Evolutionary conservation across 2,113 vertebrate genomes (phyloP), one percentile per base, ranked within the genome.

Genomic region (Odontophorus gujanensis): DNA sequence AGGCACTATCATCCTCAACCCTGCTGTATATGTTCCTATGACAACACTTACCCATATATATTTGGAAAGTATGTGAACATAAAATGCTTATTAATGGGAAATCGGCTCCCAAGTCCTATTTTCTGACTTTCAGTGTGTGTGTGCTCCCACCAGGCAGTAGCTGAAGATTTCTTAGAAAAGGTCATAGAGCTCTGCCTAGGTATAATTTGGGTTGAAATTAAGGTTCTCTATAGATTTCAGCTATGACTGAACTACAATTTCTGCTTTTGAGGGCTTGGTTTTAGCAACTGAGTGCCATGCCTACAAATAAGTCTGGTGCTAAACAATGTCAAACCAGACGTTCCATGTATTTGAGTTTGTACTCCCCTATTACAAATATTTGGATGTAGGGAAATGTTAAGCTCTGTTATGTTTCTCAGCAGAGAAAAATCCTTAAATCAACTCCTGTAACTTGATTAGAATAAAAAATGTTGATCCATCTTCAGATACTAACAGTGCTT

Each of bases 21-120:
- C 4, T 55, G 43, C 5, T 45, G 9, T 42, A 55, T 1, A 25
- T 81, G 3, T 11, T 78, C 11, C 21, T 62, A 2, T 32, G 16
- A 75, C 7, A 6, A 67, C 11, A 4, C 1, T 8, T 20, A 63
- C 28, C 34, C 62, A 24, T 5, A 25, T 11, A 8, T 50, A 42
- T 38, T 19, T 89, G 58, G 6, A 84, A 79, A 7, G 26, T 12
- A 0, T 0, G 15, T 66, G 13, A 5, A 25, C 1, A 26, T 11
- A 59, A 75, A 73, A 75, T 5, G 1, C 7, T 58, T 58, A 30
- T 6, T 66, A 36, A 61, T 53, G 7, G 18, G 13, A 72, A 75
- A 14, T 48, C 28, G 34, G 2, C 25, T 83, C 7, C 9, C 5
- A 14, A 24, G 47, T 67, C n/a, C 7, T 3, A 10, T 53, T 78